A percentile compares a stretch with the other conserved stretches of the same genome.
Evolutionary conservation across 2,888 invertebrate genomes (phyloP).

Genomic region (Minunthozetes semirufus): DNA sequence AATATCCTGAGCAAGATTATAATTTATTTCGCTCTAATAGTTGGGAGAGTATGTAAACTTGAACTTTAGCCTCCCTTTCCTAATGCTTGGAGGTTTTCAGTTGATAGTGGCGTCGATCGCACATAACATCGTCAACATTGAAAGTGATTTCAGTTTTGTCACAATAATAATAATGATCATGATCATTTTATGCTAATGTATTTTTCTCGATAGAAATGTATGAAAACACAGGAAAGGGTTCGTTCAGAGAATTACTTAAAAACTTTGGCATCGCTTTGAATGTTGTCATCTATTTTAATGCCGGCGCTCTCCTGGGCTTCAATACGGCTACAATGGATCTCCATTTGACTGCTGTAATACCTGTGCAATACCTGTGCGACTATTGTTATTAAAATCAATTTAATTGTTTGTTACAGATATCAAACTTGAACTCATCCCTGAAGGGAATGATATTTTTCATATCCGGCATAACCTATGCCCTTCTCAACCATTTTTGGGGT

Average conservation of each 20-base stretch:
- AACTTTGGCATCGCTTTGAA: not conserved
- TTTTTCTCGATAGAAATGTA: not conserved
- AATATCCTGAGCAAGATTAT: not conserved
- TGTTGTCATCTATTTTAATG: not conserved
- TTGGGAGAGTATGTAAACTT: too few relatives aligned
- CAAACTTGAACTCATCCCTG: not conserved
- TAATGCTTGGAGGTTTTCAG: too few relatives aligned
- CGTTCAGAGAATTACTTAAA: not conserved
- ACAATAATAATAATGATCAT: not conserved
- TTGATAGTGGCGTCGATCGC: too few relatives aligned
- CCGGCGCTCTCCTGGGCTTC: not conserved
- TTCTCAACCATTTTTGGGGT: not conserved
- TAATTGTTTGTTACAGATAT: not conserved
- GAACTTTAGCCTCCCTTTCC: too few relatives aligned
- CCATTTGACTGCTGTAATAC: not conserved
- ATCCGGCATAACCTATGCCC: not conserved
- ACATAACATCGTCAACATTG: too few relatives aligned
- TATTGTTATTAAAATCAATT: not conserved
- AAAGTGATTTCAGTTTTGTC: too few relatives aligned
- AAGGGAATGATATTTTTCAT: not conserved
- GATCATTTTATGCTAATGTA: not conserved
- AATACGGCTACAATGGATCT: not conserved
- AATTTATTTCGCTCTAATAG: not conserved
- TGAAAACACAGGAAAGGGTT: not conserved
- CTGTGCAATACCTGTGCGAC: not conserved